Evolutionary conservation across 2,888 invertebrate genomes (phyloP).

Genomic region (Synergus itoensis): DNA sequence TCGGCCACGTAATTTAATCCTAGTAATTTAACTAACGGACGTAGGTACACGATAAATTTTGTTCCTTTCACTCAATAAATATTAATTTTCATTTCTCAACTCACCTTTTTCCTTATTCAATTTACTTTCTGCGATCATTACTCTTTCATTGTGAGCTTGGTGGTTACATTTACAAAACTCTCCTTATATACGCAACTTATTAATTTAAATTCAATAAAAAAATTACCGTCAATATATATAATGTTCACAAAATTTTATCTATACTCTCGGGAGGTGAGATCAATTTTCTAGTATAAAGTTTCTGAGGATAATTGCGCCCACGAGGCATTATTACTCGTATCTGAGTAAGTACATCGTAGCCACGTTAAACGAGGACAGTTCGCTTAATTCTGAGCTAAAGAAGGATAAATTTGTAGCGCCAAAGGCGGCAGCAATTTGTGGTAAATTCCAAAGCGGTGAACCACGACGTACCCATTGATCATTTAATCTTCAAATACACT

Average conservation of each 20-base stretch:
- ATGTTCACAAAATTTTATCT: not conserved
- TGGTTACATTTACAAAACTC: too few relatives aligned
- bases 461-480: conserved; percentile 7
- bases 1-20: not conserved
- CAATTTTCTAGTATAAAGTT: conserved; percentile 22
- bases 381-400: conserved; percentile 44
- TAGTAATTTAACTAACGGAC: conserved; percentile 27
- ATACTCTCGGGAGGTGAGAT: not conserved
- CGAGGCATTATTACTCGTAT: conserved; percentile 16
- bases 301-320: conserved; percentile 30
- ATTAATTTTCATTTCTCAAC: conserved; percentile 19
- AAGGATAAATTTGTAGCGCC: conserved; percentile 42
- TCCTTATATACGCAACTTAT: too few relatives aligned
- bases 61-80: conserved; percentile 34
- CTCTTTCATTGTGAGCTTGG: not conserved
- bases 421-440: conserved; percentile 17
- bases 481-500: conserved; percentile 16
- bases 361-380: not conserved
- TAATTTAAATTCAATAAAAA: not conserved
- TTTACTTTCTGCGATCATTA: conserved; percentile 4
- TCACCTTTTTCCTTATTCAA: not conserved
- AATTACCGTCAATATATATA: not conserved
- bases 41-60: conserved; percentile 21
- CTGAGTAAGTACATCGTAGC: conserved; percentile 1
- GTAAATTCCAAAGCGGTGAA: not conserved